Percentiles rank a stretch among this genome's conserved stretches.
Conservation (phyloP, 23 tunicate genomes). For the Styela plicata region DNA sequence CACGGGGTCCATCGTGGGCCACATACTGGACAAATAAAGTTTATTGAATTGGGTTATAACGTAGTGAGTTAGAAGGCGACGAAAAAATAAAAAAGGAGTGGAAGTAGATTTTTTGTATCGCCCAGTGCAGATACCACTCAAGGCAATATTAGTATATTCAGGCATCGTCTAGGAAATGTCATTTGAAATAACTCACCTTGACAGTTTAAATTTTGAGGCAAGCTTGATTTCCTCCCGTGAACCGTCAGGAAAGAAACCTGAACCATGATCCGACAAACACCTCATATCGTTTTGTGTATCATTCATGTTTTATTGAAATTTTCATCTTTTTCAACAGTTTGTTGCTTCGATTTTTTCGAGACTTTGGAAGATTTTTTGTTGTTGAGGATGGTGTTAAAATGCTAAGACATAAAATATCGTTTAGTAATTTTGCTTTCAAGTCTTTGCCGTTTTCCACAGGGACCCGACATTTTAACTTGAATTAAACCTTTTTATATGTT, state of each 20-base stretch:
- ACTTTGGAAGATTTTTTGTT: neutral
- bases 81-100: too few species aligned
- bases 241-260: conserved; percentile 56
- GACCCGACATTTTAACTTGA: neutral
- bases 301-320: neutral
- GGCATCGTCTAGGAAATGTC: too few species aligned
- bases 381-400: too few species aligned
- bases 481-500: conserved; percentile 5
- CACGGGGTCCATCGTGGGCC: too few species aligned
- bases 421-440: neutral
- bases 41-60: too few species aligned
- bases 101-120: too few species aligned
- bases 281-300: neutral
- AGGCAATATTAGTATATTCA: too few species aligned
- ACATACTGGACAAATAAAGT: too few species aligned
- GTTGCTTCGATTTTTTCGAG: too few species aligned
- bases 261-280: conserved; percentile 32
- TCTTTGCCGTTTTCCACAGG: conserved; percentile 10
- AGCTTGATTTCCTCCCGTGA: conserved; percentile 34
- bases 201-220: conserved; percentile 23
- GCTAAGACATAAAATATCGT: neutral
- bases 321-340: neutral
- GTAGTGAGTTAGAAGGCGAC: too few species aligned
- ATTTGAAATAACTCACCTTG: conserved; percentile 27
- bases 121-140: too few species aligned